A percentile compares a stretch with the other conserved stretches of the same genome.
These are phyloP conservation scores for Brachirus orientalis DNA, from an alignment of 2,113 vertebrate species.

Conservation along the genomic window DNA sequence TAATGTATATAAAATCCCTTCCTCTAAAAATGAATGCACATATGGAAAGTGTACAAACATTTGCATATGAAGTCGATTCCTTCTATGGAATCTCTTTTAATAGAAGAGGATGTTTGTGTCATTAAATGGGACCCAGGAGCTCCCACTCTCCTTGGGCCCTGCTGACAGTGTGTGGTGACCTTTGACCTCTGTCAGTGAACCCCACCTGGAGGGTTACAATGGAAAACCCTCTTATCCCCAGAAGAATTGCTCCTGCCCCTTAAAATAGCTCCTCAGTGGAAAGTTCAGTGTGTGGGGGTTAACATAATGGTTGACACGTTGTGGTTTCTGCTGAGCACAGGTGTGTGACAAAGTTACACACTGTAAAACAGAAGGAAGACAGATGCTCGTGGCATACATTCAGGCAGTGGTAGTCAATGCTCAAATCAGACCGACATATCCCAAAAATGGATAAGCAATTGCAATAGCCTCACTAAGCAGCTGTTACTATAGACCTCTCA, in stretches of 20 bases:
- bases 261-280: slow-evolving; percentile 50
- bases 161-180: slow-evolving; percentile 32
- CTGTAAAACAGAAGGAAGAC: not conserved
- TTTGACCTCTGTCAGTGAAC: slow-evolving; percentile 42
- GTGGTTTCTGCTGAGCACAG: slow-evolving; percentile 20
- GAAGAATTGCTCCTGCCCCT: slow-evolving; percentile 33
- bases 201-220: slow-evolving; percentile 33
- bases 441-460: too few species aligned
- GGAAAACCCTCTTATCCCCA: slow-evolving; percentile 48
- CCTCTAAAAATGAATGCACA: not conserved
- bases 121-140: not conserved
- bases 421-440: not conserved
- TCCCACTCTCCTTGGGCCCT: slow-evolving; percentile 2
- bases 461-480: not conserved
- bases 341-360: slow-evolving; percentile 1
- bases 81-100: slow-evolving; percentile 26
- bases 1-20: not conserved
- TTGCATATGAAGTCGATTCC: not conserved
- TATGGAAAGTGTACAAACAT: too few species aligned
- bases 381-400: not conserved
- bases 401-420: not conserved
- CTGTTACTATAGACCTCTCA: not conserved
- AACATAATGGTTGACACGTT: slow-evolving; percentile 33
- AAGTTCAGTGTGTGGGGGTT: slow-evolving; percentile 8
- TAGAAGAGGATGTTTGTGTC: slow-evolving; percentile 14